Percentiles rank a stretch among this genome's conserved stretches.
Conservation (phyloP, 2,888 invertebrate species). For the Drosophila diplacantha region DNA sequence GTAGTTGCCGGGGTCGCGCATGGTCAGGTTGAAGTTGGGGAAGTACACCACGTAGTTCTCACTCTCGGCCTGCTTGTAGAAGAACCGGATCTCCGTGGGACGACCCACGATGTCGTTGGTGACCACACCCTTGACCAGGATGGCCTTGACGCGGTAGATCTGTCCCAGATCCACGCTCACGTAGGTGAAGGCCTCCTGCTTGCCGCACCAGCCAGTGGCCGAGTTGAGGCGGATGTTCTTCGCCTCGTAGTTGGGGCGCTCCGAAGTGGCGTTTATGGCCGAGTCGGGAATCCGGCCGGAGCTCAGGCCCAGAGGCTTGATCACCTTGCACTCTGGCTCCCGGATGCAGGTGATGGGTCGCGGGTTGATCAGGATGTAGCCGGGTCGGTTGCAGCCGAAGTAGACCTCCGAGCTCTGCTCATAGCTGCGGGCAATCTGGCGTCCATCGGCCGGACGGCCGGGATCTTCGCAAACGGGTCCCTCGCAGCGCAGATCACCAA, state of each 20-base stretch:
- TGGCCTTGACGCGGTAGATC: constrained; percentile 94
- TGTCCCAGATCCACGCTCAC: constrained; percentile 96
- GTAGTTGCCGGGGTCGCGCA: constrained; percentile 97
- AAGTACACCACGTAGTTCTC: constrained; percentile 98
- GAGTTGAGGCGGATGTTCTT: constrained; percentile 92
- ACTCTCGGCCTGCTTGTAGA: constrained; percentile 95
- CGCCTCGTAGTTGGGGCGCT: constrained; percentile 94
- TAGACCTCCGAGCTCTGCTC: constrained; percentile 94
- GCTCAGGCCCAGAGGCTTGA: constrained; percentile 92
- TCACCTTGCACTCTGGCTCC: constrained; percentile 95
- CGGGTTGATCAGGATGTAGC: constrained; percentile 94
- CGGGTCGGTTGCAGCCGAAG: constrained; percentile 93
- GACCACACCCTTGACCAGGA: constrained; percentile 94
- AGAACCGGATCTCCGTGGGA: constrained; percentile 97
- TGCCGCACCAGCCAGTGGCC: constrained; percentile 98
- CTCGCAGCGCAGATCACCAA: constrained; percentile 94
- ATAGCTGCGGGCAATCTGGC: constrained; percentile 89
- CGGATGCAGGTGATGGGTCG: constrained; percentile 93
- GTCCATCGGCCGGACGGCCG: constrained; percentile 94
- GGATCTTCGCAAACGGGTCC: constrained; percentile 98
- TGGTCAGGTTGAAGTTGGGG: constrained; percentile 96
- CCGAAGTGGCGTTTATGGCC: constrained; percentile 96
- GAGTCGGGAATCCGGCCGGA: constrained; percentile 96
- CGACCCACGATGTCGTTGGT: constrained; percentile 96
- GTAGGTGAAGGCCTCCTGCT: constrained; percentile 96